Base-by-base conservation (phyloP, 1,140 invertebrate genomes). In the Temnothorax longispinosus region DNA sequence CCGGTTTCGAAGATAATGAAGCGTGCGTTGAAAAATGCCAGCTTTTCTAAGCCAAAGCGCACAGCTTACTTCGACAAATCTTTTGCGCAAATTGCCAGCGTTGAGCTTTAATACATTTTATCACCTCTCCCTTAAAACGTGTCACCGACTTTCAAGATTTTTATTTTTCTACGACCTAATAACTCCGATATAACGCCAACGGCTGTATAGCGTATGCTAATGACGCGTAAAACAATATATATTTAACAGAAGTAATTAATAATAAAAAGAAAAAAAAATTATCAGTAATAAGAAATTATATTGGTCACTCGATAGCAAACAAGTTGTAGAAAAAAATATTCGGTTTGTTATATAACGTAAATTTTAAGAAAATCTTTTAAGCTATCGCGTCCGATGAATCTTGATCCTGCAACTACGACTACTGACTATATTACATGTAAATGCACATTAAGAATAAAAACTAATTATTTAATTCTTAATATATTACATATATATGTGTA, bases 1-100 rank as follows among this genome's bases (percentile, higher is more conserved):
- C 72, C 78, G 88, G 87, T 91, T 93, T 92, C 91, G 75, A 78
- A 92, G 91, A 93, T 92, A 91, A 92, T 91, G 91, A 93, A 93
- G 88, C 86, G 80, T 78, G 65, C 71, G 88, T 85, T 90, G 91
- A 93, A 93, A 92, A 93, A 92, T 87, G 87, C 62, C 78, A 76
- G 91, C 89, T 92, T 90, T 89, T 85, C 87, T 85, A 92, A 90
- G 84, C 88, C 76, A 75, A 88, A 77, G 76, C 80, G 82, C 72
- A 84, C 86, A 84, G 88, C 88, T 84, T 84, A 84, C 87, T 91
- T 92, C 91, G 87, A 88, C 89, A 91, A 92, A 91, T 92, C 89
- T 86, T 60, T 88, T 69, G 84, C 88, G 85, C 81, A 90, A 93
- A 90, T 93, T 90, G 81, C 89, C 89, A 89, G 75, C 69, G 84